phyloP scores from a whole-genome alignment of 2,888 invertebrate species.

The Rhagophthalmus giganteus region DNA sequence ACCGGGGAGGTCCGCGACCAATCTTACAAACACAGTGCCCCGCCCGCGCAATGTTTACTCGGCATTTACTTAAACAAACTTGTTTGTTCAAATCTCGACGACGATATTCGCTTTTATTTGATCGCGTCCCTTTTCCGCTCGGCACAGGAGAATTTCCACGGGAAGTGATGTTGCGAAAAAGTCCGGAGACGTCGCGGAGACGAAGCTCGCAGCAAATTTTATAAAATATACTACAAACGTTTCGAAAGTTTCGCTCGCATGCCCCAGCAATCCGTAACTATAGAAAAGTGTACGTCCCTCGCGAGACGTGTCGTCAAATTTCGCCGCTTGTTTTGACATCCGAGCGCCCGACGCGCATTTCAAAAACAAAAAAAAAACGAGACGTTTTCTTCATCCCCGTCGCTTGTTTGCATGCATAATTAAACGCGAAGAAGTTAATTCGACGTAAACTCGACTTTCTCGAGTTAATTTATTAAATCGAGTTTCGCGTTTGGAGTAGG shows the following conservation, averaged over 20 bases:
- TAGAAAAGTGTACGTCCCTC: too few relatives aligned
- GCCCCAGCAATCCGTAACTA: not conserved
- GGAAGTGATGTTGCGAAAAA: not conserved
- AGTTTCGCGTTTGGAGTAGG: too few relatives aligned
- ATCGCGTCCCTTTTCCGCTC: too few relatives aligned
- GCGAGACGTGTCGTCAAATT: too few relatives aligned
- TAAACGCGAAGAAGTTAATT: not conserved
- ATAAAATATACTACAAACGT: not conserved
- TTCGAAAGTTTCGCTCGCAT: too few relatives aligned
- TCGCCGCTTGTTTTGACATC: too few relatives aligned
- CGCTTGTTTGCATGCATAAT: not conserved
- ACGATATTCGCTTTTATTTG: not conserved
- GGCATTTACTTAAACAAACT: not conserved
- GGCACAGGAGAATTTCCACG: not conserved
- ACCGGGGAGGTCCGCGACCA: too few relatives aligned
- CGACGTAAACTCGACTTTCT: not conserved
- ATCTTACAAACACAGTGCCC: too few relatives aligned
- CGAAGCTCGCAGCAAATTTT: not conserved
- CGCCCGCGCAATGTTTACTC: slow-evolving; percentile 7
- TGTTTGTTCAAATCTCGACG: not conserved
- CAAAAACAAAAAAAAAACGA: not conserved
- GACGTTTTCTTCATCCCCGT: too few relatives aligned
- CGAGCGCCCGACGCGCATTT: too few relatives aligned
- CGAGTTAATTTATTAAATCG: not conserved
- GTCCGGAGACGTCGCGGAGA: too few relatives aligned